Percentiles rank a stretch among this genome's conserved stretches.
phyloP scores from a whole-genome alignment of 2,888 invertebrate genomes.

The Mesodorylaimus sp. region DNA sequence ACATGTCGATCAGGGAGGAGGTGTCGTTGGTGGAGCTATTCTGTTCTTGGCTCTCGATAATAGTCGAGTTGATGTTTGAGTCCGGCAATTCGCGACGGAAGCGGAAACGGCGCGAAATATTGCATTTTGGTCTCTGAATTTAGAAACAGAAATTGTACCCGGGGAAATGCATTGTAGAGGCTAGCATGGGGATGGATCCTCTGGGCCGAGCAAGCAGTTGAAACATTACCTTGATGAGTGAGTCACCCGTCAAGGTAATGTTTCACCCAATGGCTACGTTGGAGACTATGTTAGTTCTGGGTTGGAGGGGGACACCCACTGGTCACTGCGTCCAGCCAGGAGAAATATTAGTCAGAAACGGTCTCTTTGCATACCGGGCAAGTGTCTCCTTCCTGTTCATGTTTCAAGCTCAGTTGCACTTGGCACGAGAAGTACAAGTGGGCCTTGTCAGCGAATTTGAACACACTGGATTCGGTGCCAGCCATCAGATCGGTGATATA shows the following conservation, averaged over 20 bases:
- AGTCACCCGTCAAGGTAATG: too few relatives aligned
- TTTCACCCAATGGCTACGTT: too few relatives aligned
- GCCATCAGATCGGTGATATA: constrained; percentile 8
- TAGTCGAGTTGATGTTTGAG: not conserved
- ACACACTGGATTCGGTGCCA: constrained; percentile 7
- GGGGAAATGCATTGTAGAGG: too few relatives aligned
- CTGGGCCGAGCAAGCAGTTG: too few relatives aligned
- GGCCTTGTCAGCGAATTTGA: constrained; percentile 10
- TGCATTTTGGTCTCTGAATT: constrained; percentile 3
- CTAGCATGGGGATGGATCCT: too few relatives aligned
- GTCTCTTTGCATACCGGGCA: constrained; percentile 7
- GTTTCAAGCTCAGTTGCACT: constrained; percentile 5
- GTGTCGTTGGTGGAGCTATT: too few relatives aligned
- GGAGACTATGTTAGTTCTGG: not conserved
- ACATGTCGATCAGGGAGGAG: not conserved
- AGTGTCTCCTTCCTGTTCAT: not conserved
- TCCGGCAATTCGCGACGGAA: not conserved
- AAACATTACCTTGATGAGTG: too few relatives aligned
- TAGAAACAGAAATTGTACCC: not conserved
- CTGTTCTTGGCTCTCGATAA: too few relatives aligned
- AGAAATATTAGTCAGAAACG: not conserved
- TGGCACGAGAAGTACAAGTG: constrained; percentile 11
- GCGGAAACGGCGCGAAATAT: not conserved
- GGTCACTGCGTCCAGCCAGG: not conserved
- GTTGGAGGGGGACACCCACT: not conserved